phyloP scores from a whole-genome alignment of 2,888 invertebrate genomes.

The Zaprionus obscuricornis region DNA sequence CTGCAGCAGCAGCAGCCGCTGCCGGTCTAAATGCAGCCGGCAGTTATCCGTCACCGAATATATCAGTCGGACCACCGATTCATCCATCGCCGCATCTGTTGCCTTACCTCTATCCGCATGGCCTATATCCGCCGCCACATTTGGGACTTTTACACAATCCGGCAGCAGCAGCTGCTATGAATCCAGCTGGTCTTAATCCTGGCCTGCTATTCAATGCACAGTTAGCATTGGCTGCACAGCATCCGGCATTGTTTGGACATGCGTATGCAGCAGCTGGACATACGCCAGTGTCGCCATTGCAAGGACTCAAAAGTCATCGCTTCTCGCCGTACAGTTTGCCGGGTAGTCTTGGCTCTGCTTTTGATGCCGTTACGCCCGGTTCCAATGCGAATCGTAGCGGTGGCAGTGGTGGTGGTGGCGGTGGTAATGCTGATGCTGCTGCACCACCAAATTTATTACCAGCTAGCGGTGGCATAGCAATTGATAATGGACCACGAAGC shows the following conservation, averaged over 20 bases:
- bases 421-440: constrained; percentile 48
- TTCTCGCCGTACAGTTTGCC: constrained; percentile 96
- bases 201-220: constrained; percentile 95
- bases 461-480: constrained; percentile 54
- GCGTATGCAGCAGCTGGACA: constrained; percentile 85
- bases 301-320: constrained; percentile 89
- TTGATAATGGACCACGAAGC: constrained; percentile 82
- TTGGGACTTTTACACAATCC: constrained; percentile 86
- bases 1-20: constrained; percentile 60
- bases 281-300: constrained; percentile 88
- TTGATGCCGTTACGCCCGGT: constrained; percentile 94
- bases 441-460: constrained; percentile 59
- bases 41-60: constrained; percentile 93
- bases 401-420: constrained; percentile 43
- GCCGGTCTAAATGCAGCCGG: constrained; percentile 77
- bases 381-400: constrained; percentile 83
- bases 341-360: constrained; percentile 91
- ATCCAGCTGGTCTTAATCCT: constrained; percentile 88
- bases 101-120: constrained; percentile 96
- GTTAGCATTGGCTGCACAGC: constrained; percentile 93
- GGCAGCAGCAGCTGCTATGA: constrained; percentile 85
- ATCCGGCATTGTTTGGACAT: constrained; percentile 90
- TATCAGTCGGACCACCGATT: constrained; percentile 96
- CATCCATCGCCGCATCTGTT: constrained; percentile 94
- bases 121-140: constrained; percentile 92